Evolutionary conservation across 2,888 invertebrate genomes (phyloP).

Genomic region (Ypsolopha sequella): DNA sequence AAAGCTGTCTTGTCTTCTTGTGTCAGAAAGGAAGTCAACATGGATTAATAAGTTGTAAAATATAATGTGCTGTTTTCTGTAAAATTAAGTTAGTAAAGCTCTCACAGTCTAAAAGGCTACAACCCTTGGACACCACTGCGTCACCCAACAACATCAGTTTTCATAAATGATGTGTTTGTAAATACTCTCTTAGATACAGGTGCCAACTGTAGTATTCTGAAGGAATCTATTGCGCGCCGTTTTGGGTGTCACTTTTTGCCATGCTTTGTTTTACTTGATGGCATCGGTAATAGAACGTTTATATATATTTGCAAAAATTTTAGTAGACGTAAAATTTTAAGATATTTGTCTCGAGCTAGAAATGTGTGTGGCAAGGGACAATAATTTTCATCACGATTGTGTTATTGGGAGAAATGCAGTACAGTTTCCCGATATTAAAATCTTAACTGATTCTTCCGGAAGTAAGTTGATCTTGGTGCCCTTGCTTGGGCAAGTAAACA

Average conservation of each 20-base stretch:
- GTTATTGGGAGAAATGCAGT: slow-evolving; percentile 9
- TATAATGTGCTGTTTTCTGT: too few relatives aligned
- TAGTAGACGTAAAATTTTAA: slow-evolving; percentile 2
- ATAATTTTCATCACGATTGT: slow-evolving; percentile 4
- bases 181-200: background rate
- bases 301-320: slow-evolving; percentile 3
- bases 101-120: too few relatives aligned
- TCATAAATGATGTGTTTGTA: background rate
- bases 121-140: too few relatives aligned
- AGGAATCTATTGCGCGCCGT: background rate
- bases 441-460: slow-evolving; percentile 9
- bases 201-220: background rate
- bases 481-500: background rate
- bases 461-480: slow-evolving; percentile 3
- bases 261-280: background rate
- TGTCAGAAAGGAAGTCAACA: too few relatives aligned
- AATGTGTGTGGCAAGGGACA: slow-evolving; percentile 4
- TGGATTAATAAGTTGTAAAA: too few relatives aligned
- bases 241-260: background rate
- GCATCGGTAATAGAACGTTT: slow-evolving; percentile 4
- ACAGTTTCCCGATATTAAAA: slow-evolving; percentile 9
- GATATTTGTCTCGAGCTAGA: slow-evolving; percentile 5
- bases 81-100: too few relatives aligned
- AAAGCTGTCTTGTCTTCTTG: too few relatives aligned
- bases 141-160: too few relatives aligned